Conservation (phyloP, 2,888 invertebrate genomes). For the Therioaphis trifolii region DNA sequence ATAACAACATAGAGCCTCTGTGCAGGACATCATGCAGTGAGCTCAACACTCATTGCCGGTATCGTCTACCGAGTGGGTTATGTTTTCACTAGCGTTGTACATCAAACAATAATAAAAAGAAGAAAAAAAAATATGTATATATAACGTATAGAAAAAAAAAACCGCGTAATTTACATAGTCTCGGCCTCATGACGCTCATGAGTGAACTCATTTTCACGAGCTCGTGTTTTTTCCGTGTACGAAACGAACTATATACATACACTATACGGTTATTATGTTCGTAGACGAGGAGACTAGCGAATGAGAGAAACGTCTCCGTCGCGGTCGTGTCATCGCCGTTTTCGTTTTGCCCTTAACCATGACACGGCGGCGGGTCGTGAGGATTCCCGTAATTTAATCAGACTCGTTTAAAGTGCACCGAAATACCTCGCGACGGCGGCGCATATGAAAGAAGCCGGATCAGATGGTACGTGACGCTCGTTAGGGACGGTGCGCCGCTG, state of each 20-base stretch:
- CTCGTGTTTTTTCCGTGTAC: too few species aligned
- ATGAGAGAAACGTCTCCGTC: background rate
- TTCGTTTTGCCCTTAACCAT: slow-evolving; percentile 22
- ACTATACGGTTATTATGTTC: background rate
- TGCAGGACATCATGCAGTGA: too few species aligned
- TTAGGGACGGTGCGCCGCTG: slow-evolving; percentile 46
- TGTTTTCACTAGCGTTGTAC: too few species aligned
- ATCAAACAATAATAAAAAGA: too few species aligned
- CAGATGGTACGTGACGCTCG: slow-evolving; percentile 62
- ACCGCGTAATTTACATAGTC: too few species aligned
- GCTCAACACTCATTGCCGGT: too few species aligned
- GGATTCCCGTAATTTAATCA: slow-evolving; percentile 54
- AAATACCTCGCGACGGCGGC: slow-evolving; percentile 54
- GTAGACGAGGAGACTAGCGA: background rate
- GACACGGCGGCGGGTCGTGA: slow-evolving; percentile 43
- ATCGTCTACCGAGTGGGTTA: too few species aligned
- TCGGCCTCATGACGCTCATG: too few species aligned
- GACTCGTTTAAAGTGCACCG: slow-evolving; percentile 61
- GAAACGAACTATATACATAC: background rate
- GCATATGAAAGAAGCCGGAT: slow-evolving; percentile 56
- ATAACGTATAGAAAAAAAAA: too few species aligned
- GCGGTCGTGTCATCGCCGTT: background rate
- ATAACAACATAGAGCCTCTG: too few species aligned
- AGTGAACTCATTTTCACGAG: slow-evolving; percentile 8
- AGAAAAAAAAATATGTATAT: too few species aligned